A percentile compares a stretch with the other conserved stretches of the same genome.
phyloP scores from a whole-genome alignment of 1,140 invertebrate species.

The Wiebesia pumilae region DNA sequence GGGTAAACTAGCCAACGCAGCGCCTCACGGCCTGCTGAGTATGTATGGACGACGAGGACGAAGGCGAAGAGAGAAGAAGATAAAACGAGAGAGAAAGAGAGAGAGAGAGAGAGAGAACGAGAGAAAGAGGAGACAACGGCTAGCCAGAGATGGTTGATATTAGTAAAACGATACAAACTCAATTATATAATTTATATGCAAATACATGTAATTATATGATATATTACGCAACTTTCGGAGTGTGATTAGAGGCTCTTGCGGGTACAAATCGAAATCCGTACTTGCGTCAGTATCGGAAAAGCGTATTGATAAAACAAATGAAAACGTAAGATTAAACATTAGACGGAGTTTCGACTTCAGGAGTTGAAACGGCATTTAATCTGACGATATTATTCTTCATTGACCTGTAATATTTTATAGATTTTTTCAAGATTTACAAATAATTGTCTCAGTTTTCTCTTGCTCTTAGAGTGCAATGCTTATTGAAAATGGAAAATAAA shows the following conservation, averaged over 20 bases:
- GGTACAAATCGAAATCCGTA: conserved; percentile 60
- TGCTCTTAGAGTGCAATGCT: not conserved
- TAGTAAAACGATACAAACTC: conserved; percentile 71
- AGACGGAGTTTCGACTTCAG: not conserved
- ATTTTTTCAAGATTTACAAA: not conserved
- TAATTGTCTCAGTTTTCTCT: not conserved
- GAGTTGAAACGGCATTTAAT: not conserved
- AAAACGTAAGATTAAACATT: not conserved
- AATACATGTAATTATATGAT: too few relatives aligned
- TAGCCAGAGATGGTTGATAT: conserved; percentile 74
- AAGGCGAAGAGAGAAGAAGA: not conserved
- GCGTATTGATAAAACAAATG: not conserved
- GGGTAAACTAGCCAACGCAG: conserved; percentile 59
- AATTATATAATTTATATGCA: conserved; percentile 72
- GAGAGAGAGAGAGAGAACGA: conserved; percentile 24
- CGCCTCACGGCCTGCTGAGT: conserved; percentile 56
- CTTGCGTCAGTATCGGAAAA: conserved; percentile 50
- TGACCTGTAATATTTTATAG: not conserved
- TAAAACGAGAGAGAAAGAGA: conserved; percentile 12
- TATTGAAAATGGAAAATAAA: too few relatives aligned
- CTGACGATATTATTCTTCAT: not conserved
- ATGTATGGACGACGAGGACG: conserved; percentile 69
- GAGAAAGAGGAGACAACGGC: conserved; percentile 45
- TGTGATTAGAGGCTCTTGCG: conserved; percentile 66
- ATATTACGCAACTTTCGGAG: conserved; percentile 70